A percentile compares a stretch with the other conserved stretches of the same genome.
phyloP scores from a whole-genome alignment of 2,888 invertebrate species.

The Oxystoma pomonae region DNA sequence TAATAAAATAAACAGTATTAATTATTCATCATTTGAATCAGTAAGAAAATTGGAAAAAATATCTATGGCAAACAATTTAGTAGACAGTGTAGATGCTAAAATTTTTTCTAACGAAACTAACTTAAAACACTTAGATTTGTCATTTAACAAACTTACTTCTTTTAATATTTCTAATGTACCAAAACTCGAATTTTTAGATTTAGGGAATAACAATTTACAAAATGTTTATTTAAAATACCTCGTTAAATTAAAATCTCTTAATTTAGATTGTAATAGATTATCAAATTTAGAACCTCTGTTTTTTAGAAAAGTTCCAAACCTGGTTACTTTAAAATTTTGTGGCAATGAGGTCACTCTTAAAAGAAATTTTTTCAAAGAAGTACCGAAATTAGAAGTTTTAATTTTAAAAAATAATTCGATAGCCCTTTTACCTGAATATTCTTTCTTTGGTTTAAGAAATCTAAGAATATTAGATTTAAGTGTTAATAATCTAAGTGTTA shows the following conservation, averaged over 20 bases:
- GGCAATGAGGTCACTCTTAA: conserved; percentile 31
- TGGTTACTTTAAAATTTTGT: conserved; percentile 32
- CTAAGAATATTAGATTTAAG: conserved; percentile 39
- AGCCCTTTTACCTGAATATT: conserved; percentile 25
- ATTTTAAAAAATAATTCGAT: conserved; percentile 35
- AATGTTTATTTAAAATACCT: conserved; percentile 20
- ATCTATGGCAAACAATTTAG: conserved; percentile 24
- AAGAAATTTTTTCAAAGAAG: conserved; percentile 27
- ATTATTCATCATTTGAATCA: conserved; percentile 21
- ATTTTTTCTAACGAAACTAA: conserved; percentile 26
- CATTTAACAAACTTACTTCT: conserved; percentile 28
- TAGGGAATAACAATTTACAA: conserved; percentile 32
- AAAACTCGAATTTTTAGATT: conserved; percentile 32
- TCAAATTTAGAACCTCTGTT: conserved; percentile 14
- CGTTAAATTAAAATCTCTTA: conserved; percentile 25
- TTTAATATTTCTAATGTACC: conserved; percentile 27
- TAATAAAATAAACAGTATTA: conserved; percentile 27
- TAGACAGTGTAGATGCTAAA: conserved; percentile 23
- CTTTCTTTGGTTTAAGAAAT: conserved; percentile 31
- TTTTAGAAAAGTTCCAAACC: conserved; percentile 23
- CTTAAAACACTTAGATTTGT: conserved; percentile 30
- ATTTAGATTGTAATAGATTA: conserved; percentile 33
- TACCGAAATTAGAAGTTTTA: conserved; percentile 28
- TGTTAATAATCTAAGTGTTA: conserved; percentile 29
- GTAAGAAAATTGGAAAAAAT: conserved; percentile 27